Evolutionary conservation across 2,113 vertebrate genomes (phyloP).

Genomic region (Sinocyclocheilus anophthalmus): DNA sequence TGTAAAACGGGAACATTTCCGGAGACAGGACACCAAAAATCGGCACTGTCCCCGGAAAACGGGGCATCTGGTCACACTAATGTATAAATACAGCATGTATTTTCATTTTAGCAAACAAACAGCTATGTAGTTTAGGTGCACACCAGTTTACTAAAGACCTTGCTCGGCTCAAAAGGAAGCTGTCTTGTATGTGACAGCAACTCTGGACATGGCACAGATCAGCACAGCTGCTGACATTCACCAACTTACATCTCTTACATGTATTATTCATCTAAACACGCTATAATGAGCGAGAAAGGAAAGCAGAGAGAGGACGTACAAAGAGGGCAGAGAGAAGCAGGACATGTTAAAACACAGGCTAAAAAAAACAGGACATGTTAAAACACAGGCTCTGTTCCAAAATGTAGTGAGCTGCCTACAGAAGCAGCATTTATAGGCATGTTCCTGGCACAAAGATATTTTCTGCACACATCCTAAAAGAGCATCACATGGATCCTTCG

Average conservation of each 20-base stretch:
- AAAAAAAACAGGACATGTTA: conserved; percentile 27
- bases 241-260: conserved; percentile 42
- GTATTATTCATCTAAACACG: conserved; percentile 46
- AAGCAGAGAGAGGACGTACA: background rate
- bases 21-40: too few species aligned
- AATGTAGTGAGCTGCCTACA: background rate
- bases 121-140: background rate
- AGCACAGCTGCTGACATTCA: conserved; percentile 54
- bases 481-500: background rate
- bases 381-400: background rate
- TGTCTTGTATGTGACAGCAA: background rate
- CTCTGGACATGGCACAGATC: conserved; percentile 28
- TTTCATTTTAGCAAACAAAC: background rate
- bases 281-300: conserved; percentile 22
- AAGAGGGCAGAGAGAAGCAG: background rate
- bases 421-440: background rate
- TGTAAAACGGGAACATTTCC: too few species aligned
- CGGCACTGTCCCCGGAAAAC: too few species aligned
- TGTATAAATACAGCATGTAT: too few species aligned
- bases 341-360: too few species aligned
- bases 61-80: too few species aligned
- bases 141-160: conserved; percentile 25
- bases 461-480: background rate
- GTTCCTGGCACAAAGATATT: background rate
- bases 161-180: background rate